Evolutionary conservation across 64 coral and sea anemone genomes (phyloP).

Genomic region (Cladopsammia gracilis): DNA sequence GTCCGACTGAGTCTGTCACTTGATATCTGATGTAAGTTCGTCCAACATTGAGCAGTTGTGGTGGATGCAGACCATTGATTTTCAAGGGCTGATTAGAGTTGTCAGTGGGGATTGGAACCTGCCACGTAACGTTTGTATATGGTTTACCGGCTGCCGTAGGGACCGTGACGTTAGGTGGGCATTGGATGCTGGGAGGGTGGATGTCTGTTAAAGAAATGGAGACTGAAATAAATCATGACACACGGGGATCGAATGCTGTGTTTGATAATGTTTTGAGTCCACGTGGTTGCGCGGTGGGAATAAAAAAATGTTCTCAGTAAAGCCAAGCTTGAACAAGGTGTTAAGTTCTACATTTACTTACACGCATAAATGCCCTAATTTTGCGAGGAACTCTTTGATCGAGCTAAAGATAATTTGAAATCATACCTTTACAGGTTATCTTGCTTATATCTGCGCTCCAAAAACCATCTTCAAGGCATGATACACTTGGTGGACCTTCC

Average conservation of each 20-base stretch:
- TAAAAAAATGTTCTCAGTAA: too few species aligned
- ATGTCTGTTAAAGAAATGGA: slow-evolving; percentile 3
- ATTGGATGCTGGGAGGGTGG: slow-evolving; percentile 11
- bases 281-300: too few species aligned
- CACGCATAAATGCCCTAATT: too few species aligned
- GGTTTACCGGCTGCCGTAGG: slow-evolving; percentile 27
- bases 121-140: slow-evolving; percentile 18
- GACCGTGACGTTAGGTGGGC: neutral
- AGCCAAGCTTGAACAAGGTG: too few species aligned
- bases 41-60: slow-evolving; percentile 24
- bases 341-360: too few species aligned
- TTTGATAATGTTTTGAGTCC: too few species aligned
- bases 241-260: too few species aligned
- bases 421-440: slow-evolving; percentile 34
- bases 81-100: slow-evolving; percentile 40
- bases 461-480: slow-evolving; percentile 31
- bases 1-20: slow-evolving; percentile 4
- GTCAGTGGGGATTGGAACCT: slow-evolving; percentile 39
- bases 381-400: too few species aligned
- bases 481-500: neutral
- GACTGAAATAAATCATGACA: too few species aligned
- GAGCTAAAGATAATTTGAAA: too few species aligned
- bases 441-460: slow-evolving; percentile 32
- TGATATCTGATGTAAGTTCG: slow-evolving; percentile 9
- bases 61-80: neutral